Evolutionary conservation across 2,797 vertebrate species (phyloP), one percentile per base, ranked within the genome.

Genomic region (Sebastes ruberrimus): DNA sequence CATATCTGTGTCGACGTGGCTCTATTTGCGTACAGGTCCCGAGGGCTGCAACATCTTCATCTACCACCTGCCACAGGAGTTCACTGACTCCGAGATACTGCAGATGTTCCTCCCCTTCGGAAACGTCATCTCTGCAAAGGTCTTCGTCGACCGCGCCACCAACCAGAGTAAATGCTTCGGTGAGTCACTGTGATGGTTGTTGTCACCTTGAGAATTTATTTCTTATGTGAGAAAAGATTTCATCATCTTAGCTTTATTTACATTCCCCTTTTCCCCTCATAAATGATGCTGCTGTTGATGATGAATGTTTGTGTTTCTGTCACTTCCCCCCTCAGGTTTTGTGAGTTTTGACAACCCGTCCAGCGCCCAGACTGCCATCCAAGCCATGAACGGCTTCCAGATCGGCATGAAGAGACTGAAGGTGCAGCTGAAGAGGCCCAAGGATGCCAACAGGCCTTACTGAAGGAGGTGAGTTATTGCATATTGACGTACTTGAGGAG

Each of bases 321-420:
- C 35, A 4, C 28, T 30, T 46, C 59, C 20, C 20, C 18, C 23
- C 22, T 25, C 78, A 96, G 98, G 98, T 85, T 99, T 99, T 59
- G 98, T 99, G 94, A 99, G 98, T 91, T 99, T 99, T 66, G 98
- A 99, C 96, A 99, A 99, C 96, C 98, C 98, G 1, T 96, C 97
- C 88, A 99, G 98, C 60, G 98, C 98, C 91, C 98, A 99, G 96
- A 97, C 98, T n/a, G 98, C 98, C 95, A 99, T 99, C 93, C 98
- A 99, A 93, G 97, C 98, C 94, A 99, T 99, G 98, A 99, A 99
- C 78, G 98, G 98, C 93, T 99, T 99, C 95, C 98, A 99, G 92
- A 99, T 99, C 33, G 98, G 98, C 93, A 99, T 99, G 98, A 99
- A 99, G 96, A 97, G 98, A 94, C 97, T 99, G 95, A 99, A 99